Base-by-base conservation (phyloP, 2,797 vertebrate species). In the Pteropus rufus region DNA sequence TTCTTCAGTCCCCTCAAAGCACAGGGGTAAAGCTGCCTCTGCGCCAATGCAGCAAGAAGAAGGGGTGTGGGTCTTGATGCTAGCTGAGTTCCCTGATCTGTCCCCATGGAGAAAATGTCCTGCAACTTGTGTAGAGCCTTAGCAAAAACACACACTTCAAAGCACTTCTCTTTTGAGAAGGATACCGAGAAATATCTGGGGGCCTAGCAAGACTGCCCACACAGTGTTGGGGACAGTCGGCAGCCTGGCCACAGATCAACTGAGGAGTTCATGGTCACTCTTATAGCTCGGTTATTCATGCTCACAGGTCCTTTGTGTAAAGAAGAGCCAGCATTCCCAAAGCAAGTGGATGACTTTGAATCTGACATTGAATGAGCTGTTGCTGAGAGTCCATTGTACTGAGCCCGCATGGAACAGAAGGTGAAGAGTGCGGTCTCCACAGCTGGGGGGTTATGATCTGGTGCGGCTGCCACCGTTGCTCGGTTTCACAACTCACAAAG, bases 291-390 rank as follows among this genome's bases (percentile, higher is more conserved):
- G 1, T 79, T 58, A 62, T 34, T 52, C 54, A 49, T 3, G 26
- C 8, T 77, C 23, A n/a, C 24, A 31, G 60, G 44, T 83, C 73
- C 64, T 65, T 39, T 77, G 60, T 39, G 54, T 46, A 67, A 58
- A 93, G 56, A 60, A 87, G 29, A 79, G 39, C 11, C 52, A 15
- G 10, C 8, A 8, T 95, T 21, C 44, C 88, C 2, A 88, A 93
- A 54, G 67, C 65, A 83, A 87, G 36, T 0, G 39, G 77, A 41
- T 41, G 67, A 86, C 52, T 54, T 65, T 62, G 54, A 89, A 54
- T 72, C 58, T 18, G 82, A 79, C 62, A 81, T 1, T 9, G 52
- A 75, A n/a, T 1, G 2, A 85, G 84, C 60, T 75, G 62, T 36
- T 36, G 72, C 60, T 91, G 18, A 23, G 31, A 39, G 18, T 4